phyloP scores from a whole-genome alignment of 2,888 invertebrate species.

The Caenorhabditis macrosperma region DNA sequence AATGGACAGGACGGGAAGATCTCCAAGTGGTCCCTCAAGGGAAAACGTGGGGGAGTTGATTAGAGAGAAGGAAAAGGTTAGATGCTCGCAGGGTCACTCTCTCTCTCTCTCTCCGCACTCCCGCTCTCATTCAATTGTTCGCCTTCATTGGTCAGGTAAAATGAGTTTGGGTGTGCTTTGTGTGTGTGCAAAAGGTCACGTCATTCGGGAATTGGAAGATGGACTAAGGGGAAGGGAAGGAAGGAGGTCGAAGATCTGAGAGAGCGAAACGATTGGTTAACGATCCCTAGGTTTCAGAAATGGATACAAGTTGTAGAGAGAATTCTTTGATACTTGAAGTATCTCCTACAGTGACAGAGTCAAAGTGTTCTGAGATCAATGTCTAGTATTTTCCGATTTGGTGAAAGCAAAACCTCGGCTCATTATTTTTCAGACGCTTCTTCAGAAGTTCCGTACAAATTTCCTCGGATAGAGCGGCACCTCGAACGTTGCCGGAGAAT shows the following conservation, averaged over 20 bases:
- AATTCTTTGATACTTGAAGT: too few relatives aligned
- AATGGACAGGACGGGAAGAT: neutral
- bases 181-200: conserved; percentile 16
- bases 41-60: conserved; percentile 4
- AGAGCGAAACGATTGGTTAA: neutral
- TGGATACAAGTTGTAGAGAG: too few relatives aligned
- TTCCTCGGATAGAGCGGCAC: too few relatives aligned
- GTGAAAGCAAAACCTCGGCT: too few relatives aligned
- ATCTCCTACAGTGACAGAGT: too few relatives aligned
- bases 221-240: neutral
- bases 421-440: too few relatives aligned
- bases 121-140: conserved; percentile 27
- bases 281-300: too few relatives aligned
- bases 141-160: conserved; percentile 15
- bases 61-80: conserved; percentile 14
- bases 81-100: conserved; percentile 7
- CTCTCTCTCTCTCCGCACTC: conserved; percentile 1
- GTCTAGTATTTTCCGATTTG: too few relatives aligned
- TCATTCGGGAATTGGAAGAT: neutral
- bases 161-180: conserved; percentile 12
- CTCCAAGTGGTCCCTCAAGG: too few relatives aligned
- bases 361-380: too few relatives aligned
- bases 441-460: too few relatives aligned
- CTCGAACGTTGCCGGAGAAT: too few relatives aligned
- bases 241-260: neutral